phyloP scores from a whole-genome alignment of 2,888 invertebrate species.

The Cecidostiba fungosa region DNA sequence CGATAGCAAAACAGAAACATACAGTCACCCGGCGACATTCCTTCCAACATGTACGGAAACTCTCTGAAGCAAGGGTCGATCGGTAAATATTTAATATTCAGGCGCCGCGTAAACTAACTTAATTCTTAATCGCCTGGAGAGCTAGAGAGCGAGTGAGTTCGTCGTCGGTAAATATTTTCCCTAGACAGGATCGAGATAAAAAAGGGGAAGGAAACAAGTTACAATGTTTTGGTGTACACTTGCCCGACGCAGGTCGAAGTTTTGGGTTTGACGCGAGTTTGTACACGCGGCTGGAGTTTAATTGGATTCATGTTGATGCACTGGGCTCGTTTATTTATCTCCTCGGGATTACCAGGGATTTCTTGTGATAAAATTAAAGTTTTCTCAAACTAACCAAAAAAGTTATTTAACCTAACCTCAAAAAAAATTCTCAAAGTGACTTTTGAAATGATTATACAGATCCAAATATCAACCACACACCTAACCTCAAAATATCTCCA shows the following conservation, averaged over 20 bases:
- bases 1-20: background rate
- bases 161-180: slow-evolving; percentile 40
- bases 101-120: slow-evolving; percentile 4
- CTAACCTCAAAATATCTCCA: background rate
- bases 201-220: background rate
- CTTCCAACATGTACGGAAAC: background rate
- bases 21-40: background rate
- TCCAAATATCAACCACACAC: background rate
- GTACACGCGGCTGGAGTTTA: background rate
- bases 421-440: background rate
- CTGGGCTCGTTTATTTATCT: background rate
- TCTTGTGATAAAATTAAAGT: background rate
- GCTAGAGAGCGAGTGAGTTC: slow-evolving; percentile 26
- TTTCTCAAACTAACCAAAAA: background rate
- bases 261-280: background rate
- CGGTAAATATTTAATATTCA: slow-evolving; percentile 51
- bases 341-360: background rate
- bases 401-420: background rate
- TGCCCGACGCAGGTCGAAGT: background rate
- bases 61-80: background rate
- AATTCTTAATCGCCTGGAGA: slow-evolving; percentile 24
- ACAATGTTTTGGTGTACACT: background rate
- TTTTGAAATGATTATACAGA: background rate
- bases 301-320: background rate
- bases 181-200: background rate